Percentiles rank a stretch among this genome's conserved stretches.
These are phyloP conservation scores for Hyles euphorbiae DNA, from an alignment of 1,140 invertebrate species.

Conservation along the genomic window DNA sequence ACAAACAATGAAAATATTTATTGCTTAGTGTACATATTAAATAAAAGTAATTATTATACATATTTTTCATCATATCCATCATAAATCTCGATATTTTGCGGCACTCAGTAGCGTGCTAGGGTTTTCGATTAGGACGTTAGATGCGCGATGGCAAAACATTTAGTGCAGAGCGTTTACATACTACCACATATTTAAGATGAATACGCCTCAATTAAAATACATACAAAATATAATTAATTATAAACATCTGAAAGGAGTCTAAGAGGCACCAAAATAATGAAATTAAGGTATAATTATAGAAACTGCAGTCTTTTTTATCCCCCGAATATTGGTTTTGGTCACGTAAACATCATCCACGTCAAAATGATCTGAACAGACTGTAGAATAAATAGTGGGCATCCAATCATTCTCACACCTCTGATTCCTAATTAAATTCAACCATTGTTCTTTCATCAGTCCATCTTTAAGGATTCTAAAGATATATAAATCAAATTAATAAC, in stretches of 20 bases:
- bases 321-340: slow-evolving; percentile 8
- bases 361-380: slow-evolving; percentile 19
- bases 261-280: background rate
- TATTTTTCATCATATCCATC: too few species aligned
- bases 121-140: too few species aligned
- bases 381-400: slow-evolving; percentile 12
- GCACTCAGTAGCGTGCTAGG: too few species aligned
- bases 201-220: too few species aligned
- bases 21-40: too few species aligned
- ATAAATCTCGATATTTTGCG: too few species aligned
- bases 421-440: slow-evolving; percentile 12
- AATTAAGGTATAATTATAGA: background rate
- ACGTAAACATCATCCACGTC: slow-evolving; percentile 8
- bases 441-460: slow-evolving; percentile 4
- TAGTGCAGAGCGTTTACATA: background rate
- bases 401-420: slow-evolving; percentile 17
- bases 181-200: background rate
- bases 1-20: too few species aligned
- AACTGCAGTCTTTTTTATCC: slow-evolving; percentile 4
- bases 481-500: too few species aligned
- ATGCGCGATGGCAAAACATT: background rate
- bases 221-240: too few species aligned
- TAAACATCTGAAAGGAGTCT: background rate
- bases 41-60: too few species aligned
- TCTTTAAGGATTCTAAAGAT: slow-evolving; percentile 10